Percentiles rank a stretch among this genome's conserved stretches.
phyloP scores from a whole-genome alignment of 2,888 invertebrate genomes.

The Netelia fuscicornis region DNA sequence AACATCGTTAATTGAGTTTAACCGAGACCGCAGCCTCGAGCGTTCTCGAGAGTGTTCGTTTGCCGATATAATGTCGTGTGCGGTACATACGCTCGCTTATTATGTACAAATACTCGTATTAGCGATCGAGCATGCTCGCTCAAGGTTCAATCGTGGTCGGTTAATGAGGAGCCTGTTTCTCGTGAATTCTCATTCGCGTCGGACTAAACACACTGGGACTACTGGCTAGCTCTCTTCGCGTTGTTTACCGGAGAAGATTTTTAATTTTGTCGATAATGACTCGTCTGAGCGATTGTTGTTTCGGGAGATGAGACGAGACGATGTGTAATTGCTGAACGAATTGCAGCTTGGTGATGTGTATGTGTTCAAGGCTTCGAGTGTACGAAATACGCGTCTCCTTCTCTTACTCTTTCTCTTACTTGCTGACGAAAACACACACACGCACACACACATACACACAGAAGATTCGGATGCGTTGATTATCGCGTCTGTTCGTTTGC shows the following conservation, averaged over 20 bases:
- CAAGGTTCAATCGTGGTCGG: conserved; percentile 58
- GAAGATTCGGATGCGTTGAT: conserved; percentile 44
- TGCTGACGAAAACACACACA: background rate
- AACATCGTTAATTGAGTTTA: conserved; percentile 36
- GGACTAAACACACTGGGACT: background rate
- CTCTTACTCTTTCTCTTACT: conserved; percentile 7
- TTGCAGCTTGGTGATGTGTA: conserved; percentile 6
- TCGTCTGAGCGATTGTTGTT: no score
- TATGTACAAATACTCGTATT: conserved; percentile 19
- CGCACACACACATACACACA: background rate
- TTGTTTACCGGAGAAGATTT: background rate
- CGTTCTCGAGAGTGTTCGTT: conserved; percentile 32
- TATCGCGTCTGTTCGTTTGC: conserved; percentile 34
- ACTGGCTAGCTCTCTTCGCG: background rate
- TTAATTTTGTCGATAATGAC: no score
- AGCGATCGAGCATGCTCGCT: conserved; percentile 45
- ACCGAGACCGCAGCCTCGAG: conserved; percentile 40
- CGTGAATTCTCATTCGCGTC: conserved; percentile 33
- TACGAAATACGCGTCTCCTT: background rate
- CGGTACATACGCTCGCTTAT: background rate
- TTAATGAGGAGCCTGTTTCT: conserved; percentile 39
- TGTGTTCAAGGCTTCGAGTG: background rate
- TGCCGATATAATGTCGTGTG: conserved; percentile 25
- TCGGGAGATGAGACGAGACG: no score
- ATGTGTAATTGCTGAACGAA: conserved; percentile 26